Conservation (phyloP, 1,140 invertebrate genomes). For the Meloidogyne chitwoodi region DNA sequence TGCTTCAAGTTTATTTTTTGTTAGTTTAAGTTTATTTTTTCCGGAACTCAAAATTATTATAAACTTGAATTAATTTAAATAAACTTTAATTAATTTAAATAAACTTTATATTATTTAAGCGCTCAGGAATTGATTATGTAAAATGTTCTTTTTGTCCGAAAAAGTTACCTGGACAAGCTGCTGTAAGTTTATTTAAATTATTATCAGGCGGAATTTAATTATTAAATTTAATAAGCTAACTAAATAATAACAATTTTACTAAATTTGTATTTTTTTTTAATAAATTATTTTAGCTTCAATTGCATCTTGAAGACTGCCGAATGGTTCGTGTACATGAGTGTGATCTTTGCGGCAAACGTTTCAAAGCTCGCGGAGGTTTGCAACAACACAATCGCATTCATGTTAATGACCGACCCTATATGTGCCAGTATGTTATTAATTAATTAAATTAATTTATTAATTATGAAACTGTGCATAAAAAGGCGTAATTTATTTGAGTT, state of each 20-base stretch:
- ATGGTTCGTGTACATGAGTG: constrained; percentile 33
- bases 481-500: not conserved
- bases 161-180: not conserved
- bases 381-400: constrained; percentile 56
- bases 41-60: too few species aligned
- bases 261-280: too few species aligned
- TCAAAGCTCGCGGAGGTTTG: constrained; percentile 56
- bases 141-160: not conserved
- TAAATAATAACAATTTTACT: too few species aligned
- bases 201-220: too few species aligned
- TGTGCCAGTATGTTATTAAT: constrained; percentile 28
- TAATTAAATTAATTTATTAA: too few species aligned
- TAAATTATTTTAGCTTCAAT: constrained; percentile 1
- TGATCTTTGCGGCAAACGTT: constrained; percentile 37
- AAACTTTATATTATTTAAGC: not conserved
- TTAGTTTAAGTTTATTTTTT: too few species aligned
- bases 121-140: not conserved
- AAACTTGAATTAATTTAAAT: too few species aligned
- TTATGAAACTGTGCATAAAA: too few species aligned
- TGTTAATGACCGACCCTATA: constrained; percentile 53
- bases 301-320: constrained; percentile 29
- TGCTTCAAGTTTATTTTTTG: too few species aligned
- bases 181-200: not conserved
- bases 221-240: too few species aligned
- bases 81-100: too few species aligned